These are phyloP conservation scores for Lucilia cuprina DNA, from an alignment of 1,140 invertebrate genomes.

Conservation along the genomic window DNA sequence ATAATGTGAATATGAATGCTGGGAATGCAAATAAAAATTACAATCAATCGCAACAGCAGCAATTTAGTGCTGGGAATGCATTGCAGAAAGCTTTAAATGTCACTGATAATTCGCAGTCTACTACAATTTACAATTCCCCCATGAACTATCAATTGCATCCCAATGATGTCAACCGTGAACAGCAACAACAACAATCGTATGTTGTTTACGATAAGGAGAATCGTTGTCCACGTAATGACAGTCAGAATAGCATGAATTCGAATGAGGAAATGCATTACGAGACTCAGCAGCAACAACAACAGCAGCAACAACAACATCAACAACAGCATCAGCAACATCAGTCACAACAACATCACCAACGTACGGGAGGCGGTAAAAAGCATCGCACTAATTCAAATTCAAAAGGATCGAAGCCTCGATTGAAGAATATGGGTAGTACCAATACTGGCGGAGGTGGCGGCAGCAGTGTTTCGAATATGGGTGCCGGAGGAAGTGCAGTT, in stretches of 20 bases:
- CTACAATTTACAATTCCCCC: constrained; percentile 52
- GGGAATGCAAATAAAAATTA: constrained; percentile 41
- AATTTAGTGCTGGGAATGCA: constrained; percentile 13
- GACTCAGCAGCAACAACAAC: constrained; percentile 46
- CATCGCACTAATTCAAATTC: constrained; percentile 65
- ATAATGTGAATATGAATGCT: constrained; percentile 41
- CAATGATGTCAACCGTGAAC: background rate
- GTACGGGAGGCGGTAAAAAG: constrained; percentile 59
- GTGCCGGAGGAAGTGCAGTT: constrained; percentile 28
- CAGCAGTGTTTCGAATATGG: background rate
- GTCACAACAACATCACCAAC: background rate
- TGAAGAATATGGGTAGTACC: constrained; percentile 57
- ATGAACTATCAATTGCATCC: constrained; percentile 55
- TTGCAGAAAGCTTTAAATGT: constrained; percentile 34
- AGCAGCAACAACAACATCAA: constrained; percentile 48
- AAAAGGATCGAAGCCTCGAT: constrained; percentile 59
- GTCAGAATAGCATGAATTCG: constrained; percentile 56
- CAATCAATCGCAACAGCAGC: constrained; percentile 22
- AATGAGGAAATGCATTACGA: constrained; percentile 42
- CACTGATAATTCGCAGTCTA: constrained; percentile 10
- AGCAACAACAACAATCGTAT: constrained; percentile 47
- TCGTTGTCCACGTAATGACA: constrained; percentile 53
- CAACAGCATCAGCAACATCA: constrained; percentile 39
- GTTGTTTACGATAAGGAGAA: constrained; percentile 41
- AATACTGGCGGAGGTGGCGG: constrained; percentile 50